Base-by-base conservation (phyloP, 1,140 invertebrate species). In the Glossosoma conforme region DNA sequence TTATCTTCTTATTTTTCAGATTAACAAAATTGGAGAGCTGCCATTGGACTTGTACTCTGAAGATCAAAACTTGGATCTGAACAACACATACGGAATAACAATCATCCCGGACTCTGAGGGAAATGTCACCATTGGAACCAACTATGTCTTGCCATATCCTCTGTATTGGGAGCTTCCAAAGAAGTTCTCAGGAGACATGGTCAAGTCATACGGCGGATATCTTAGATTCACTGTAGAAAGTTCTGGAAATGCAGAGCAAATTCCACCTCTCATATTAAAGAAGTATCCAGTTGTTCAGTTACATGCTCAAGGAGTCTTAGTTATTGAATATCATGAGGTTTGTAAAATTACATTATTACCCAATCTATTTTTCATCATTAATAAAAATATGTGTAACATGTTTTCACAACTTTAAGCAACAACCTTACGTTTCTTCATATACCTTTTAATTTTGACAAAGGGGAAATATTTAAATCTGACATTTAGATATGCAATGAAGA, bases 151-250 rank as follows among this genome's bases (percentile, higher is more conserved):
- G 56, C 80, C 85, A 49, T 81, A 83, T 52, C 91, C 92, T 0
- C 70, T 95, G 1, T 96, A 95, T 67, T 93, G 92, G 81, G 81
- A 84, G 56, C 69, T 97, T 3, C 90, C 93, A 0, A 72, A 80
- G 1, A 75, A 83, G 32, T 93, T 97, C 68, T 76, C 87, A 2
- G 92, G 91, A 2, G 95, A 98, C 74, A 76, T 90, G 71, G 84
- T 92, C 1, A 72, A 85, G 24, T 97, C 94, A 0, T 99, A 98
- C 65, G 94, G 93, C 54, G 95, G 95, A 4, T 85, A 83, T 54
- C 68, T 98, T 2, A 77, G 86, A 46, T 97, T 96, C 65, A 77
- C 80, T 10, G 81, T 88, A 1, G 72, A 81, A 25, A 86, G 85
- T 19, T 80, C 82, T 37, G 84, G 82, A 8, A 42, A 69, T 61